Evolutionary conservation across 2,888 invertebrate species (phyloP).

Genomic region (Psylliodes chrysocephalus): DNA sequence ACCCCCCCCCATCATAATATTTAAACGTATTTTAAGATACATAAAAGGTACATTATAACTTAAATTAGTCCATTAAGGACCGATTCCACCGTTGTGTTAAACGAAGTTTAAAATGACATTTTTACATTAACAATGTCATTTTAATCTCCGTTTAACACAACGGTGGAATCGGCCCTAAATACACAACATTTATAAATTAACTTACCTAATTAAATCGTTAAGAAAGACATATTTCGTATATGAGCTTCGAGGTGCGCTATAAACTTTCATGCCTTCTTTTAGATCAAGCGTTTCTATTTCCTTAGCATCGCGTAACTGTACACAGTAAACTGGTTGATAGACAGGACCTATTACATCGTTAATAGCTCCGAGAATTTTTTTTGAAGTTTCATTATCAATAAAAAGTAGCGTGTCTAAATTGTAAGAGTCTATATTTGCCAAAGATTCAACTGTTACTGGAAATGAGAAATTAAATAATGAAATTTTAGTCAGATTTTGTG

Average conservation of each 20-base stretch:
- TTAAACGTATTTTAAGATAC: no score
- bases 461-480: conserved; percentile 52
- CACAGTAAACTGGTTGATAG: conserved; percentile 84
- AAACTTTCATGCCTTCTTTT: conserved; percentile 77
- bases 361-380: conserved; percentile 79
- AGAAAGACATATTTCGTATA: conserved; percentile 83
- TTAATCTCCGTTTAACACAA: no score
- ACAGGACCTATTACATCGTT: conserved; percentile 95
- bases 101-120: no score
- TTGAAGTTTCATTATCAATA: conserved; percentile 74
- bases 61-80: no score
- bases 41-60: no score
- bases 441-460: conserved; percentile 81
- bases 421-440: conserved; percentile 79
- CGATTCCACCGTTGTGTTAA: no score
- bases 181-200: no score
- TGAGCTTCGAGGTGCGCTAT: conserved; percentile 81
- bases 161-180: no score
- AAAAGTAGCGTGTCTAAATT: conserved; percentile 91
- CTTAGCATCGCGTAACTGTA: conserved; percentile 85
- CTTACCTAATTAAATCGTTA: conserved; percentile 77
- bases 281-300: conserved; percentile 79
- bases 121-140: no score
- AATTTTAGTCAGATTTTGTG: conserved; percentile 15
- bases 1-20: no score